phyloP scores from a whole-genome alignment of 2,797 vertebrate genomes.

The Acrossocheilus fasciatus region DNA sequence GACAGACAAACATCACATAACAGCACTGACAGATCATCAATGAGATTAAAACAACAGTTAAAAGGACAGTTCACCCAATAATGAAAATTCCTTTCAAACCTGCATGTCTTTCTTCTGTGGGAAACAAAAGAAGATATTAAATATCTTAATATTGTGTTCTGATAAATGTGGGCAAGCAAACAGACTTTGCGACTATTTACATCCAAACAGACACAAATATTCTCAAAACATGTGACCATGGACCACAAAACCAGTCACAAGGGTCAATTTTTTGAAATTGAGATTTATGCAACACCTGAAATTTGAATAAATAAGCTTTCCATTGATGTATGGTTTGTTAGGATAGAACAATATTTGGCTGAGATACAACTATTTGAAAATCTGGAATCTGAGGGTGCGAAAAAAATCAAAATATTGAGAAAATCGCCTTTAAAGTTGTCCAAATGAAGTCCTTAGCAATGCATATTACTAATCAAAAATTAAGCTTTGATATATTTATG shows the following conservation, averaged over 20 bases:
- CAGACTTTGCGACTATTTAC: neutral
- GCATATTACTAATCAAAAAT: too few relatives aligned
- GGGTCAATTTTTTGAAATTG: neutral
- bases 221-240: too few relatives aligned
- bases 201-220: neutral
- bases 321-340: neutral
- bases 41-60: constrained; percentile 13
- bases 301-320: neutral
- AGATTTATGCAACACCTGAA: neutral
- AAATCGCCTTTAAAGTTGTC: too few relatives aligned
- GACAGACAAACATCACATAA: neutral
- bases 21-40: constrained; percentile 24
- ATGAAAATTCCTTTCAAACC: neutral
- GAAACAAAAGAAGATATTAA: neutral
- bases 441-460: too few relatives aligned
- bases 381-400: too few relatives aligned
- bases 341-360: neutral
- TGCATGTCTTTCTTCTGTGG: neutral
- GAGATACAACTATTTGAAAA: too few relatives aligned
- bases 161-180: neutral
- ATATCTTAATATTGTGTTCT: neutral
- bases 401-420: too few relatives aligned
- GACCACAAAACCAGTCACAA: neutral
- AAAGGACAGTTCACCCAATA: neutral
- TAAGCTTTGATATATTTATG: too few relatives aligned